phyloP scores from a whole-genome alignment of 2,888 invertebrate species.

The Myopa testacea region DNA sequence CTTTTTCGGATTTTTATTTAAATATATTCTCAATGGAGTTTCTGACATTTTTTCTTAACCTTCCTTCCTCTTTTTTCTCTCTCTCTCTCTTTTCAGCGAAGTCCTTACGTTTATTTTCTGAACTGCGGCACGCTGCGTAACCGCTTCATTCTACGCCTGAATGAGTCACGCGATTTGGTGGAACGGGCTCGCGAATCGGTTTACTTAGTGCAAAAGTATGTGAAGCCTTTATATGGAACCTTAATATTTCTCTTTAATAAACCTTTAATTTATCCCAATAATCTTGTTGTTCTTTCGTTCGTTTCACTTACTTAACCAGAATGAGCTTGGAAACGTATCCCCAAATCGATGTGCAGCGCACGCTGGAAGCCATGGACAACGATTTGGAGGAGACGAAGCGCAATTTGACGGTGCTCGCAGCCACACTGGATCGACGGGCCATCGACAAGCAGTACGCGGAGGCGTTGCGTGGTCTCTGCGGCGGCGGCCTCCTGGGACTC shows the following conservation, averaged over 20 bases:
- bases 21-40: too few species aligned
- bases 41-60: neutral
- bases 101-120: constrained; percentile 67
- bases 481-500: constrained; percentile 83
- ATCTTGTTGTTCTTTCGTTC: neutral
- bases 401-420: constrained; percentile 69
- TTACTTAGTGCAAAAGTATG: constrained; percentile 63
- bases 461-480: constrained; percentile 84
- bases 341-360: constrained; percentile 64
- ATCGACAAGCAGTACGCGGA: constrained; percentile 85
- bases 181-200: constrained; percentile 68
- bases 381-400: constrained; percentile 67
- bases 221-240: neutral
- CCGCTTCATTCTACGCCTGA: constrained; percentile 67
- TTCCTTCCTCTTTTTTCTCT: constrained; percentile 22
- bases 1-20: too few species aligned
- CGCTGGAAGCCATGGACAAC: constrained; percentile 63
- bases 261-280: neutral
- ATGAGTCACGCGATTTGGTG: constrained; percentile 67
- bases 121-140: constrained; percentile 68
- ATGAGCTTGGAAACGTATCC: constrained; percentile 68
- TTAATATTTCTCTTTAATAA: neutral
- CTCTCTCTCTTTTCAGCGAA: constrained; percentile 58
- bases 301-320: constrained; percentile 49
- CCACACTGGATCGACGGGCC: constrained; percentile 84